phyloP scores from a whole-genome alignment of 1,140 invertebrate species.

The Cyclina sinensis region DNA sequence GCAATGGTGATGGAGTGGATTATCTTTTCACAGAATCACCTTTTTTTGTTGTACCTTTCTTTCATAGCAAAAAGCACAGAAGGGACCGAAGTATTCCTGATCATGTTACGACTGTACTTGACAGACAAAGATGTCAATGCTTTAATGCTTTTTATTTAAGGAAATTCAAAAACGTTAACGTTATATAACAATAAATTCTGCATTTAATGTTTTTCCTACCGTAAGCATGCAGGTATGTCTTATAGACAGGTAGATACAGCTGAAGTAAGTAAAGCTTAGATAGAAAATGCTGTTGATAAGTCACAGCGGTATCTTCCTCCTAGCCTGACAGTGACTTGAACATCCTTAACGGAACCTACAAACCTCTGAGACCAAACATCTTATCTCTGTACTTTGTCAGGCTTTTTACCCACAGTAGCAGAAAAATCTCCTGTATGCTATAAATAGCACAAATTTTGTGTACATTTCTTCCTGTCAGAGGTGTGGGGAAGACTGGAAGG shows the following conservation, averaged over 20 bases:
- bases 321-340: conserved; percentile 46
- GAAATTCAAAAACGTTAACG: too few species aligned
- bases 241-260: conserved; percentile 52
- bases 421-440: conserved; percentile 19
- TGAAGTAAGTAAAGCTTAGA: conserved; percentile 31
- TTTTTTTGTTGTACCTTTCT: too few species aligned
- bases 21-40: too few species aligned
- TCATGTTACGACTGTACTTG: too few species aligned
- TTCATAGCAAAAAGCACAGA: too few species aligned
- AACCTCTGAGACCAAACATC: neutral
- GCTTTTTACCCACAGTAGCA: conserved; percentile 29
- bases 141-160: too few species aligned
- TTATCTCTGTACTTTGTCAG: conserved; percentile 49
- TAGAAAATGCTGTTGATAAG: conserved; percentile 56
- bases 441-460: conserved; percentile 55
- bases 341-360: conserved; percentile 16
- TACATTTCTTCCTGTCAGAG: conserved; percentile 55
- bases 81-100: too few species aligned
- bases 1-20: too few species aligned
- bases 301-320: conserved; percentile 60
- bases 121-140: too few species aligned
- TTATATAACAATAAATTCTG: too few species aligned
- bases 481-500: conserved; percentile 45
- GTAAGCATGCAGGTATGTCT: conserved; percentile 24
- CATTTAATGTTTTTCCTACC: too few species aligned